Percentiles rank a stretch among this genome's conserved stretches.
Conservation (phyloP, 2,113 vertebrate genomes). For the Sylvilagus bachmani region DNA sequence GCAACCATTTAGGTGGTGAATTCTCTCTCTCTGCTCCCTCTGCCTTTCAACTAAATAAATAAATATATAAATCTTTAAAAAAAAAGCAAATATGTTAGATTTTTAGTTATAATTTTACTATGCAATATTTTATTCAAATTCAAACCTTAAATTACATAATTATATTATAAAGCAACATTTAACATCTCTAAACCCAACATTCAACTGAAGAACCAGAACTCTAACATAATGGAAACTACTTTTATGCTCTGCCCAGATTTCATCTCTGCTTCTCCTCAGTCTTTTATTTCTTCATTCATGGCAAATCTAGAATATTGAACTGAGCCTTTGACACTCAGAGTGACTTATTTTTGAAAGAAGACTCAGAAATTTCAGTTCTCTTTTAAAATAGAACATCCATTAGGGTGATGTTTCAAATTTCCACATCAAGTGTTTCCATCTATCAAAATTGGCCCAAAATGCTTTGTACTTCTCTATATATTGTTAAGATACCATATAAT, state of each 20-base stretch:
- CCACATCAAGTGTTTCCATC: background rate
- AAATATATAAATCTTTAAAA: too few species aligned
- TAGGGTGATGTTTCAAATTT: slow-evolving; percentile 5
- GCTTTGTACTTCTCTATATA: background rate
- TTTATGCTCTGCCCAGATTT: background rate
- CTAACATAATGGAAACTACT: background rate
- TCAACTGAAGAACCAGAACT: background rate
- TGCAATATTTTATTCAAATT: background rate
- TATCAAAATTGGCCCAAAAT: background rate
- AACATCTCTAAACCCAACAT: background rate
- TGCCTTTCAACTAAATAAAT: too few species aligned
- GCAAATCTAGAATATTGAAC: background rate
- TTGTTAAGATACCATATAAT: background rate
- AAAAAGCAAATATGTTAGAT: too few species aligned
- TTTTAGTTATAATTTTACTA: background rate
- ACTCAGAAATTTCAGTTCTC: background rate
- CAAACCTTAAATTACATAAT: background rate
- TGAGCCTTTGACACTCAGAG: background rate
- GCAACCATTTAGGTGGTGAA: too few species aligned
- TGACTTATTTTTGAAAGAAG: background rate
- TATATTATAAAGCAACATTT: background rate
- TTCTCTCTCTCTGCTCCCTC: too few species aligned
- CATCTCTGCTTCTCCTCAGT: background rate
- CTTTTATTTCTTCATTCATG: background rate
- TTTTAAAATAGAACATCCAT: background rate